Conservation (phyloP, 2,888 invertebrate species). For the Agrotis clavis region DNA sequence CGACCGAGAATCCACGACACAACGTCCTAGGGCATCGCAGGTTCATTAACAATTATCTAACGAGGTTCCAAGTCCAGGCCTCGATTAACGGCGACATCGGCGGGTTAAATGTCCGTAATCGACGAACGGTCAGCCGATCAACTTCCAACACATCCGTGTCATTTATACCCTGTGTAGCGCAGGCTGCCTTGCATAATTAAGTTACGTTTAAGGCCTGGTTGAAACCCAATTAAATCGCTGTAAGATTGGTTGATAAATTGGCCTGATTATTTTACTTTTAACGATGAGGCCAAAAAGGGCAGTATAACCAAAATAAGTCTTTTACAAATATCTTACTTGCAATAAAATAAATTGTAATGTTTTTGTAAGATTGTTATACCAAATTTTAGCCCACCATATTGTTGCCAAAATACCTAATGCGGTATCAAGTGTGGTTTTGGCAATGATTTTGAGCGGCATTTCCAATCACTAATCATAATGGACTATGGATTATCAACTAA, state of each 20-base stretch:
- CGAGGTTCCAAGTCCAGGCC: slow-evolving; percentile 51
- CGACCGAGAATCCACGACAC: slow-evolving; percentile 35
- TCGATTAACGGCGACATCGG: slow-evolving; percentile 62
- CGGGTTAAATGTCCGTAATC: slow-evolving; percentile 57
- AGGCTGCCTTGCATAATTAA: slow-evolving; percentile 43
- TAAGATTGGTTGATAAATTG: slow-evolving; percentile 4
- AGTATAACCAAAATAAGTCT: too few relatives aligned
- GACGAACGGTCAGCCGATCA: slow-evolving; percentile 33
- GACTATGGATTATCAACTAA: too few relatives aligned
- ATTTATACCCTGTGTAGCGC: slow-evolving; percentile 49
- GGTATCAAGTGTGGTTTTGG: slow-evolving; percentile 24
- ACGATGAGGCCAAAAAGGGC: too few relatives aligned
- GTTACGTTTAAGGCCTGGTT: slow-evolving; percentile 24
- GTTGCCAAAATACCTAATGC: slow-evolving; percentile 29
- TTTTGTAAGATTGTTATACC: background rate
- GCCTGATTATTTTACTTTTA: background rate
- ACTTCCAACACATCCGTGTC: slow-evolving; percentile 39
- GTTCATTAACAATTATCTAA: slow-evolving; percentile 66
- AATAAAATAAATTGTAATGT: too few relatives aligned
- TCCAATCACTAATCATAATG: background rate
- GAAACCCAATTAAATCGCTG: slow-evolving; percentile 11
- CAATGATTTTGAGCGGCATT: slow-evolving; percentile 3
- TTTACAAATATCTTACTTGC: too few relatives aligned
- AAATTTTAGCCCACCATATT: background rate
- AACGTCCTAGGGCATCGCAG: slow-evolving; percentile 44